Evolutionary conservation across 2,113 vertebrate genomes (phyloP).

Genomic region (Paramisgurnus dabryanus): DNA sequence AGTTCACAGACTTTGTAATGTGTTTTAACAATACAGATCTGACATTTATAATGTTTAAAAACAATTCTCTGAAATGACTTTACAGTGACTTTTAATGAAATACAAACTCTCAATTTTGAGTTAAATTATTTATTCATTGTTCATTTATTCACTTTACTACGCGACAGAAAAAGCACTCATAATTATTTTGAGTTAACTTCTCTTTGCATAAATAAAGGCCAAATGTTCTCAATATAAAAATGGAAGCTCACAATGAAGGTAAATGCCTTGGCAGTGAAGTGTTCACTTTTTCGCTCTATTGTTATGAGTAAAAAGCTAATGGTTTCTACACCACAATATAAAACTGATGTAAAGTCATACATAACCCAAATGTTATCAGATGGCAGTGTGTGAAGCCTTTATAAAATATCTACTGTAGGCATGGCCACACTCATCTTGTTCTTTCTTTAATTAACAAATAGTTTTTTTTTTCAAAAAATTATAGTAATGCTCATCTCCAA

Average conservation of each 20-base stretch:
- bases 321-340: conserved; percentile 3
- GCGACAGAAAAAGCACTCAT: conserved; percentile 15
- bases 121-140: background rate
- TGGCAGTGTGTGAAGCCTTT: conserved; percentile 3
- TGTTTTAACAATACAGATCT: too few relatives aligned
- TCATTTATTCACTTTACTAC: conserved; percentile 22
- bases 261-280: conserved; percentile 38
- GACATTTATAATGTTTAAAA: too few relatives aligned
- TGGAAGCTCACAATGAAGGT: conserved; percentile 35
- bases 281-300: background rate
- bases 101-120: background rate
- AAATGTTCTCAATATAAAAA: conserved; percentile 27
- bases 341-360: background rate
- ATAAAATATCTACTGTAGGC: background rate
- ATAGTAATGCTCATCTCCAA: background rate
- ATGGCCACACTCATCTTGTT: background rate
- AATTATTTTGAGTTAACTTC: background rate
- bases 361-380: background rate
- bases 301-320: background rate
- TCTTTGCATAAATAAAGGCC: conserved; percentile 44
- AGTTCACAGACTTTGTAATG: too few relatives aligned
- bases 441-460: background rate
- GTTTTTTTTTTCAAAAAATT: too few relatives aligned
- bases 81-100: too few relatives aligned
- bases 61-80: too few relatives aligned